Evolutionary conservation across 2,113 vertebrate species (phyloP).

Genomic region (Rhizomys pruinosus): DNA sequence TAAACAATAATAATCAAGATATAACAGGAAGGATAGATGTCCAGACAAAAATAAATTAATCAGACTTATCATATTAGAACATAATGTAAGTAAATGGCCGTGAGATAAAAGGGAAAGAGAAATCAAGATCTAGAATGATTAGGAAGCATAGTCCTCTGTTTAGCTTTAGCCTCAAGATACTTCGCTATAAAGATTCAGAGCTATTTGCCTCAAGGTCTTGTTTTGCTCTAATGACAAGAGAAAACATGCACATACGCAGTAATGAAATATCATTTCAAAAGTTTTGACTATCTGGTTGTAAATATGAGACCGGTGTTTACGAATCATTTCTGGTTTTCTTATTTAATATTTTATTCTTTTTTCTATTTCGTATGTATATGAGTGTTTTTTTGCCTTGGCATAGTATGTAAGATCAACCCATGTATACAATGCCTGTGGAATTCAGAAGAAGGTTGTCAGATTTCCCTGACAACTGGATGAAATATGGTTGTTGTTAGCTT

Average conservation of each 20-base stretch:
- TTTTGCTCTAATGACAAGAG: not conserved
- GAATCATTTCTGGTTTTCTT: slow-evolving; percentile 14
- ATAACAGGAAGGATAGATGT: not conserved
- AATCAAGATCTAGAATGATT: not conserved
- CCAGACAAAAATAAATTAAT: slow-evolving; percentile 28
- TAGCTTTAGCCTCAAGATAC: not conserved
- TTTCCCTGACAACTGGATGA: no score
- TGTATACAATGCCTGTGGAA: no score
- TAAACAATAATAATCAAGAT: not conserved
- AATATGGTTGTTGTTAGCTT: no score
- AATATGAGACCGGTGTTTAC: not conserved
- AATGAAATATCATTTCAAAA: not conserved
- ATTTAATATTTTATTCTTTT: not conserved
- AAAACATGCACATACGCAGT: not conserved
- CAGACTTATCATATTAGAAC: not conserved
- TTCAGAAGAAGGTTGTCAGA: no score
- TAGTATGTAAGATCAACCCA: no score
- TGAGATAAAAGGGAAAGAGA: not conserved
- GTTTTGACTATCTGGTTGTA: not conserved
- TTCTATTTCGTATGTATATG: no score
- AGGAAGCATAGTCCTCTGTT: not conserved
- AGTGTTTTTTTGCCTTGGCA: no score
- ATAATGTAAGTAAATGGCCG: not conserved
- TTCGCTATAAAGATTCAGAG: slow-evolving; percentile 17
- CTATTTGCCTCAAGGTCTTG: not conserved